A percentile compares a stretch with the other conserved stretches of the same genome.
Conservation (phyloP, 2,888 invertebrate species). For the Campoplex capitator region DNA sequence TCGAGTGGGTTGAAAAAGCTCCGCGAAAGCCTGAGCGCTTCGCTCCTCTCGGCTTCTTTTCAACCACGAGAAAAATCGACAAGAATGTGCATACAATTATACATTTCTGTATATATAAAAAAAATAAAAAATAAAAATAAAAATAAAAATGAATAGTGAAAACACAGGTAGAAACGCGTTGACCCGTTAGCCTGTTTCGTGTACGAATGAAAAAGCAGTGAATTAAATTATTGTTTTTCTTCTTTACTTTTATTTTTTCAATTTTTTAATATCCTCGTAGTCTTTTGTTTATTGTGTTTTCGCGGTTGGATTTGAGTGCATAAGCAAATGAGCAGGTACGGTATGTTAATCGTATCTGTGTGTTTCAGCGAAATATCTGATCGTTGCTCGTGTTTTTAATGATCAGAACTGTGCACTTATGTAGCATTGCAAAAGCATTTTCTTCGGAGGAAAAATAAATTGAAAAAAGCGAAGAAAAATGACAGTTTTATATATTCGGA, state of each 20-base stretch:
- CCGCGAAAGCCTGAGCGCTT: conserved; percentile 44
- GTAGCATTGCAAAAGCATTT: conserved; percentile 3
- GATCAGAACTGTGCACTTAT: conserved; percentile 23
- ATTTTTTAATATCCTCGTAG: background rate
- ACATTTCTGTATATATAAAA: background rate
- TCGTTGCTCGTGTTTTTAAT: conserved; percentile 40
- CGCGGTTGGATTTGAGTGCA: background rate
- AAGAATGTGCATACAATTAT: conserved; percentile 24
- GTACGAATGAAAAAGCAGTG: conserved; percentile 7
- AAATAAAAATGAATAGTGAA: background rate
- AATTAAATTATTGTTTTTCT: conserved; percentile 16
- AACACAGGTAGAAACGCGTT: conserved; percentile 17
- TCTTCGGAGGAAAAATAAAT: conserved; percentile 1
- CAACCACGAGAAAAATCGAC: conserved; percentile 63
- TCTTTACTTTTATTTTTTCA: background rate
- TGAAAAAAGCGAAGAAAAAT: conserved; percentile 4
- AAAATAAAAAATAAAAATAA: background rate
- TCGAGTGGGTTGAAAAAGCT: conserved; percentile 59
- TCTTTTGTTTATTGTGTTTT: background rate
- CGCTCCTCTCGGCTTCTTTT: conserved; percentile 61
- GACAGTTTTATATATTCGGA: conserved; percentile 18
- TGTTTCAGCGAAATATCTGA: background rate
- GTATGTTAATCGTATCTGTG: background rate
- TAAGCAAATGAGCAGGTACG: background rate
- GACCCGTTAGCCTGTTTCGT: conserved; percentile 21